Evolutionary conservation across 2,888 invertebrate genomes (phyloP).

Genomic region (Meteorus colon): DNA sequence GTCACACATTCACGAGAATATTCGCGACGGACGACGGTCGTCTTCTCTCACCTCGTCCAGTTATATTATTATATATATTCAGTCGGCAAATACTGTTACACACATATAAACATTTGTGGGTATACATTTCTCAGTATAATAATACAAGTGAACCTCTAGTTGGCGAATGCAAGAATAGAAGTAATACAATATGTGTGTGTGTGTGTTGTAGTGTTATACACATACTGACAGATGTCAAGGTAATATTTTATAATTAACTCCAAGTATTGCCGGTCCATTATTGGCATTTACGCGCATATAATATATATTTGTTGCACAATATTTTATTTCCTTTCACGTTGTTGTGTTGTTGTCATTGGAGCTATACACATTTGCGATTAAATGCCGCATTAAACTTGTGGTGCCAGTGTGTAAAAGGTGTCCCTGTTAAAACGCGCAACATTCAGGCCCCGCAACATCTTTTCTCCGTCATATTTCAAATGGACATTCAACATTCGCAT

Average conservation of each 20-base stretch:
- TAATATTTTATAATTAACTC: constrained; percentile 70
- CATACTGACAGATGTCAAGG: constrained; percentile 57
- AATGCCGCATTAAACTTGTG: constrained; percentile 65
- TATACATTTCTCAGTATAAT: constrained; percentile 43
- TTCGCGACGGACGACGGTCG: neutral
- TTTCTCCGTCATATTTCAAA: constrained; percentile 39
- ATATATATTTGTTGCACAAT: neutral
- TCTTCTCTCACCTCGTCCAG: neutral
- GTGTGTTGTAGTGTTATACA: neutral
- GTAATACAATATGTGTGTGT: constrained; percentile 22
- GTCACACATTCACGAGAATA: constrained; percentile 29
- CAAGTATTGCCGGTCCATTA: constrained; percentile 55
- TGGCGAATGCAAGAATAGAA: constrained; percentile 24
- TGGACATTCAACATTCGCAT: constrained; percentile 15
- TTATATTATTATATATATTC: constrained; percentile 13
- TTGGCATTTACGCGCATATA: constrained; percentile 37
- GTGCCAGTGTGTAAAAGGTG: constrained; percentile 19
- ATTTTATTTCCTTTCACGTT: constrained; percentile 1
- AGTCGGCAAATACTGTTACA: neutral
- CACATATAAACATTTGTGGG: constrained; percentile 17
- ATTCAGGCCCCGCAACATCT: neutral
- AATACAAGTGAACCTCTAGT: constrained; percentile 31
- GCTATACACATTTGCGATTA: constrained; percentile 58
- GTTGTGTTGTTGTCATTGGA: constrained; percentile 20
- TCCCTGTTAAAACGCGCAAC: neutral